Evolutionary conservation across 2,113 vertebrate species (phyloP).

Genomic region (Peromyscus polionotus): DNA sequence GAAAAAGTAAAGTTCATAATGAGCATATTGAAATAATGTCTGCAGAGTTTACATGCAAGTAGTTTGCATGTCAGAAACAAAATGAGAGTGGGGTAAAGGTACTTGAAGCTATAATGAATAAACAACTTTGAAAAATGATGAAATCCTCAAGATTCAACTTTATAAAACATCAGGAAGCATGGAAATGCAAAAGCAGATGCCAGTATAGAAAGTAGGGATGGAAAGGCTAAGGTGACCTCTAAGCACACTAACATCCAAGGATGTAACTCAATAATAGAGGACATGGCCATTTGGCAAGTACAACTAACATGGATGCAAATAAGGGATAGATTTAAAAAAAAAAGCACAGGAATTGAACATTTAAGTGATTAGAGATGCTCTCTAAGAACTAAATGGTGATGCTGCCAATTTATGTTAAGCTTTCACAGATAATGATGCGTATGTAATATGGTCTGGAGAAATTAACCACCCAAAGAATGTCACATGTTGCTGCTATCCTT

Average conservation of each 20-base stretch:
- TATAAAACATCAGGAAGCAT: constrained; percentile 7
- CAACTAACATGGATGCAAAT: not conserved
- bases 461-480: not conserved
- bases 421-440: not conserved
- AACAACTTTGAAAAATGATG: not conserved
- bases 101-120: not conserved
- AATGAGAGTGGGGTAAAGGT: not conserved
- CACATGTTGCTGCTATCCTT: not conserved
- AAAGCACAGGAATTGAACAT: not conserved
- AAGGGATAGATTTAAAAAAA: not conserved
- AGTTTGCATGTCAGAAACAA: not conserved
- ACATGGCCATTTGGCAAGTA: not conserved
- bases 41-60: not conserved
- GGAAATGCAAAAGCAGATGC: not conserved
- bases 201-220: too few relatives aligned
- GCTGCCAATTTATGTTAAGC: not conserved
- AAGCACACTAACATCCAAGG: too few relatives aligned
- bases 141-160: not conserved
- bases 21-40: too few relatives aligned
- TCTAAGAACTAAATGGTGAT: not conserved
- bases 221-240: not conserved
- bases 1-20: not conserved
- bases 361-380: not conserved
- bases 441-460: not conserved
- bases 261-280: not conserved